Percentiles rank a stretch among this genome's conserved stretches.
Evolutionary conservation across 2,888 invertebrate genomes (phyloP).

Genomic region (Cantharis rustica): DNA sequence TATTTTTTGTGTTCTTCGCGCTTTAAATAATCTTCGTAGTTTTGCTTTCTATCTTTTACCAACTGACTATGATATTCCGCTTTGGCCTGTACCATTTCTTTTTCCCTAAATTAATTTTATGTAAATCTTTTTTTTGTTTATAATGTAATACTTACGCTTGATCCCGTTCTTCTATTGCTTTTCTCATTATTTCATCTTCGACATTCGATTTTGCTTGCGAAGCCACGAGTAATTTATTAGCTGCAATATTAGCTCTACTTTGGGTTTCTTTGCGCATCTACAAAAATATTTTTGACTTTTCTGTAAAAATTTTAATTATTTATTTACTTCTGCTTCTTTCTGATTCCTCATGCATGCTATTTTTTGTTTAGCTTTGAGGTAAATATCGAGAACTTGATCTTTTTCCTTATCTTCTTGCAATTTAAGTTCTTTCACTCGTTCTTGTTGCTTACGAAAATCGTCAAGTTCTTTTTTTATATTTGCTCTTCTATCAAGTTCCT

Average conservation of each 20-base stretch:
- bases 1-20: slow-evolving; percentile 47
- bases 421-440: slow-evolving; percentile 47
- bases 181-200: slow-evolving; percentile 58
- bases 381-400: slow-evolving; percentile 55
- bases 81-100: slow-evolving; percentile 46
- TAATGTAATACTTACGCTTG: slow-evolving; percentile 41
- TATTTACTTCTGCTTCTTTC: slow-evolving; percentile 47
- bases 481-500: not conserved
- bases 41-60: slow-evolving; percentile 41
- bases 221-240: slow-evolving; percentile 55
- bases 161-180: slow-evolving; percentile 60
- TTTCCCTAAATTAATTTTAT: slow-evolving; percentile 46
- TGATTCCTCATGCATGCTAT: slow-evolving; percentile 54
- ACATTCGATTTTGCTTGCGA: slow-evolving; percentile 54
- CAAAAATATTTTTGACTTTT: not conserved
- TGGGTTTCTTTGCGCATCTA: slow-evolving; percentile 54
- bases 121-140: not conserved
- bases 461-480: slow-evolving; percentile 44
- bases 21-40: slow-evolving; percentile 47
- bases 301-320: not conserved
- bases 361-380: slow-evolving; percentile 54
- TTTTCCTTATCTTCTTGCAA: slow-evolving; percentile 56
- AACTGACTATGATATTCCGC: slow-evolving; percentile 46
- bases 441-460: slow-evolving; percentile 17
- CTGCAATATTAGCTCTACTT: slow-evolving; percentile 56